These are phyloP conservation scores for Prolemur simus DNA, from an alignment of 2,113 vertebrate species.

Conservation along the genomic window DNA sequence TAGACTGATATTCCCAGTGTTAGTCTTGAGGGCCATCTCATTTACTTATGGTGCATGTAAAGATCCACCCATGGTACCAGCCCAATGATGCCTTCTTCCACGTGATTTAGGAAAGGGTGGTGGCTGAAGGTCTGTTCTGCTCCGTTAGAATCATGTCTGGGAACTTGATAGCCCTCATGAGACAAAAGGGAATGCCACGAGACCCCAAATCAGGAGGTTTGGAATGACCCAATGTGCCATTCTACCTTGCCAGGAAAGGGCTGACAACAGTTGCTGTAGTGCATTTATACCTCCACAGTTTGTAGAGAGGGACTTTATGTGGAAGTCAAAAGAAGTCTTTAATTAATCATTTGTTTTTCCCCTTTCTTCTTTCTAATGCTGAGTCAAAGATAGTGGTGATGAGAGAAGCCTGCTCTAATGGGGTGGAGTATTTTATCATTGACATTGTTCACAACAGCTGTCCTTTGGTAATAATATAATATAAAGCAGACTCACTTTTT, in stretches of 20 bases:
- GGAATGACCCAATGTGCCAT: not conserved
- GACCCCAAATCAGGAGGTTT: not conserved
- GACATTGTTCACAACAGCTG: not conserved
- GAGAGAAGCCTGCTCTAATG: not conserved
- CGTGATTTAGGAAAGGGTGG: not conserved
- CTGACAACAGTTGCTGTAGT: not conserved
- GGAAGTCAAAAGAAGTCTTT: not conserved
- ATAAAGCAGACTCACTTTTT: not conserved
- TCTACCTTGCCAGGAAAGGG: not conserved
- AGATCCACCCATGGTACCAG: not conserved
- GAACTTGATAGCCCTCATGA: not conserved
- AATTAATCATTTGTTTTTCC: not conserved
- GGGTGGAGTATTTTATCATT: not conserved
- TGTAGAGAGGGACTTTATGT: not conserved
- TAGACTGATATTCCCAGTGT: not conserved
- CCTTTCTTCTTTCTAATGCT: not conserved
- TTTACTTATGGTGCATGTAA: not conserved
- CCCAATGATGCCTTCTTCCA: not conserved
- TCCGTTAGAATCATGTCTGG: not conserved
- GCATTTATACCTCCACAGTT: not conserved
- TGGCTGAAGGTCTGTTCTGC: not conserved
- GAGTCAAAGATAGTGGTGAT: not conserved
- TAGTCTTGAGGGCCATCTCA: not conserved
- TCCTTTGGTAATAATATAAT: not conserved
- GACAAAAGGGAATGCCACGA: not conserved